A percentile compares a stretch with the other conserved stretches of the same genome.
phyloP scores from a whole-genome alignment of 2,113 vertebrate genomes.

The Fukomys damarensis region DNA sequence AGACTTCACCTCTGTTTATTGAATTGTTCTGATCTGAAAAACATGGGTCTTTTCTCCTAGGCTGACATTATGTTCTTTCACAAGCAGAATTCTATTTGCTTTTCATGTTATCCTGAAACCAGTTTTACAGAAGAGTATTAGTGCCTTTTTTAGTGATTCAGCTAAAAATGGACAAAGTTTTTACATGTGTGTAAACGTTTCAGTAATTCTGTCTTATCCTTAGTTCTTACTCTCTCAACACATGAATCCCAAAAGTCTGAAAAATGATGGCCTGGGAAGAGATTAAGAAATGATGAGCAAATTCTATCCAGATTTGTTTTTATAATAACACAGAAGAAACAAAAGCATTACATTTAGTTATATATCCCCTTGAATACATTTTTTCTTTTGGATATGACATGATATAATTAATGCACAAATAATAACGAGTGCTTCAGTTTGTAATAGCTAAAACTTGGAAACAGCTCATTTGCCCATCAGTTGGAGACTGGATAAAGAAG shows the following conservation, averaged over 20 bases:
- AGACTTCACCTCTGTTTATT: neutral
- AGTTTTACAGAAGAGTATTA: neutral
- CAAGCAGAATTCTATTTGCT: neutral
- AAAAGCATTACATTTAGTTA: neutral
- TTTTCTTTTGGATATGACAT: conserved; percentile 27
- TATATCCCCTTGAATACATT: neutral
- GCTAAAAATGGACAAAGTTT: neutral
- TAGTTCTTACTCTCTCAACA: neutral
- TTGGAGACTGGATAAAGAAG: too few relatives aligned
- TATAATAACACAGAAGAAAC: neutral
- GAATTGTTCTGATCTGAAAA: neutral
- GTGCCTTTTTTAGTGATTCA: neutral
- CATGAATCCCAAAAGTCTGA: neutral
- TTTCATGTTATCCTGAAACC: neutral
- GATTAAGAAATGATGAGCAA: neutral
- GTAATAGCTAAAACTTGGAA: too few relatives aligned
- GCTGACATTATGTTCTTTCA: neutral
- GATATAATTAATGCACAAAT: conserved; percentile 29
- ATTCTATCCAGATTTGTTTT: neutral
- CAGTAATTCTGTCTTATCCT: neutral
- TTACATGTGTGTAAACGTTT: neutral
- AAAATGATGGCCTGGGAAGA: neutral
- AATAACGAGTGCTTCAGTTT: too few relatives aligned
- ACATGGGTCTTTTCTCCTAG: neutral
- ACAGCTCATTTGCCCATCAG: too few relatives aligned